These are phyloP conservation scores for Triplophysa tibetana DNA, from an alignment of 2,113 vertebrate species.

Conservation along the genomic window DNA sequence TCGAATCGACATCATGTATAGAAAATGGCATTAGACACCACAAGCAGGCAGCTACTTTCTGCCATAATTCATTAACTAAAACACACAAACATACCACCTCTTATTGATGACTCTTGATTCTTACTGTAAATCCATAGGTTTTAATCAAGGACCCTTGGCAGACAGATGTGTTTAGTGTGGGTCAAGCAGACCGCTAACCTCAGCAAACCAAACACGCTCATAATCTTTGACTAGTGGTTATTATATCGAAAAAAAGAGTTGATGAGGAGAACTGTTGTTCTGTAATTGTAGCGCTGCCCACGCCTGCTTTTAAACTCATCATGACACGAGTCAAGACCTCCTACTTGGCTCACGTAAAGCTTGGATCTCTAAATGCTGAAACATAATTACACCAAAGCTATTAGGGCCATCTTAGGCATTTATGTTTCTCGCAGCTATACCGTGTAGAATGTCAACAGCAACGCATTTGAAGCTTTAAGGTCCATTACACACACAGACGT, in stretches of 20 bases:
- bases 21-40: background rate
- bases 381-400: slow-evolving; percentile 44
- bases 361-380: slow-evolving; percentile 24
- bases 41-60: background rate
- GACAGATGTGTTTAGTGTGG: background rate
- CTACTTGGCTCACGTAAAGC: background rate
- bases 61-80: slow-evolving; percentile 35
- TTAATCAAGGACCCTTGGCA: slow-evolving; percentile 9
- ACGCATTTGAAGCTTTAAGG: slow-evolving; percentile 24
- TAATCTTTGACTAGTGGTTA: slow-evolving; percentile 19
- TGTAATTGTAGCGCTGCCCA: slow-evolving; percentile 34
- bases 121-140: slow-evolving; percentile 43
- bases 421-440: slow-evolving; percentile 7
- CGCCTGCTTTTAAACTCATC: slow-evolving; percentile 33
- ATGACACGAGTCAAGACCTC: slow-evolving; percentile 23
- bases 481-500: slow-evolving; percentile 21
- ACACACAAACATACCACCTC: slow-evolving; percentile 38
- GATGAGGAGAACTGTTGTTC: slow-evolving; percentile 28
- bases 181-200: slow-evolving; percentile 12
- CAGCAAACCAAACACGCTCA: background rate
- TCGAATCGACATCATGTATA: background rate
- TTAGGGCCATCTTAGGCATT: slow-evolving; percentile 34
- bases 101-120: slow-evolving; percentile 35
- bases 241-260: slow-evolving; percentile 14
- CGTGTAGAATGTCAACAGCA: slow-evolving; percentile 35